These are phyloP conservation scores for Ridgeia piscesae DNA, from an alignment of 1,140 invertebrate species.

Conservation along the genomic window DNA sequence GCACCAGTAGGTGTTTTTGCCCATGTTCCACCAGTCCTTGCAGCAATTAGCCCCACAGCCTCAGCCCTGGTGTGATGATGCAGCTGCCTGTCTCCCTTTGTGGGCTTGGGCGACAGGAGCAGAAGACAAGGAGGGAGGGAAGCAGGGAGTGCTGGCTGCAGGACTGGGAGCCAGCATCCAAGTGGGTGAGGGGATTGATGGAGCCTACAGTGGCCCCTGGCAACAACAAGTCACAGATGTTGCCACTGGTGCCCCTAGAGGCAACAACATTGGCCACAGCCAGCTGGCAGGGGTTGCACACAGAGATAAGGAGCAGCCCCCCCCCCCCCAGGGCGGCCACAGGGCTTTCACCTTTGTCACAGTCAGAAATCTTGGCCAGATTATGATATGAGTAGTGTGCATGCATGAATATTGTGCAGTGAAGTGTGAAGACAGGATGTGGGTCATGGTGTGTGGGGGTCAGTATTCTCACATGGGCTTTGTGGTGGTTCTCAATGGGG, in stretches of 20 bases:
- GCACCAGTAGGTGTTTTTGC: neutral
- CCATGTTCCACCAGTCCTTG: neutral
- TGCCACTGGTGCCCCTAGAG: neutral
- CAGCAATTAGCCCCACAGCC: neutral
- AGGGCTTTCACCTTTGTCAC: neutral
- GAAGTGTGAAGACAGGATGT: neutral
- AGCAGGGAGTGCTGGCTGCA: neutral
- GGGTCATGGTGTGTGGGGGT: neutral
- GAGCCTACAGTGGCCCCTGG: neutral
- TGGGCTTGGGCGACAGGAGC: neutral
- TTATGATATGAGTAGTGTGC: neutral
- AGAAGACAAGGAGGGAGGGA: neutral
- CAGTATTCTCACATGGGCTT: neutral
- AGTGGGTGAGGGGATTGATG: neutral
- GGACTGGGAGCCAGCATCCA: neutral
- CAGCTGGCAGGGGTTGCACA: neutral
- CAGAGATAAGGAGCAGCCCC: neutral
- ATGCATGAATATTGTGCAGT: neutral
- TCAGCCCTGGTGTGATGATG: neutral
- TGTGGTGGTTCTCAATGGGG: neutral
- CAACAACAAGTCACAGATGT: neutral
- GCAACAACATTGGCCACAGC: no score
- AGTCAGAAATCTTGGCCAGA: neutral
- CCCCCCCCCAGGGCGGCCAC: no score
- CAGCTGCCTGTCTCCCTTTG: neutral